Conservation (phyloP, 35 echinoderm and acorn worm species). For the Eucidaris tribuloides region DNA sequence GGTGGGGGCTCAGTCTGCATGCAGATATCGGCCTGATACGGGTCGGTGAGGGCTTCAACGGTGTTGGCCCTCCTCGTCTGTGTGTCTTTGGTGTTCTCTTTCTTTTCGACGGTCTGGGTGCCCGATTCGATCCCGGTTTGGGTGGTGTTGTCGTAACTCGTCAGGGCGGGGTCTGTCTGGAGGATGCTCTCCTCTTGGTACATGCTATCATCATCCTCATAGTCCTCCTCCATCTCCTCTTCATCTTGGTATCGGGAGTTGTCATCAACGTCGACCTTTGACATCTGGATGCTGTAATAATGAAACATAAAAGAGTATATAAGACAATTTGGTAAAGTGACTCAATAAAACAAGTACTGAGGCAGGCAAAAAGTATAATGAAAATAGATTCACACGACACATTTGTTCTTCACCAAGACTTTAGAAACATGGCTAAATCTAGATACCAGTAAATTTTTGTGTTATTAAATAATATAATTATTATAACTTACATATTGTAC, state of each 20-base stretch:
- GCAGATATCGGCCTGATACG: conserved; percentile 93
- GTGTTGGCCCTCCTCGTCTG: conserved; percentile 83
- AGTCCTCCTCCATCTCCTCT: conserved; percentile 44
- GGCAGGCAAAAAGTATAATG: too few species aligned
- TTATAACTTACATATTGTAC: too few species aligned
- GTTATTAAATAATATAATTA: too few species aligned
- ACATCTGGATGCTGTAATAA: conserved; percentile 96
- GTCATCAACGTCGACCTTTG: conserved; percentile 68
- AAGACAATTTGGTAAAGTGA: too few species aligned
- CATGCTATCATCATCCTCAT: conserved; percentile 52
- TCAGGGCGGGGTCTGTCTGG: conserved; percentile 51
- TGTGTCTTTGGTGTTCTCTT: conserved; percentile 82
- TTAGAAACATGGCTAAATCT: too few species aligned
- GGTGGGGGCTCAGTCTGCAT: too few species aligned
- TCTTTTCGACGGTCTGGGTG: conserved; percentile 80
- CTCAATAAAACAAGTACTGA: too few species aligned
- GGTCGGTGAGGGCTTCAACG: conserved; percentile 80
- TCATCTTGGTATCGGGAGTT: background rate
- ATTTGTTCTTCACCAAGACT: too few species aligned
- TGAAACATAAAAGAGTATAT: too few species aligned
- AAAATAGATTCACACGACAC: too few species aligned
- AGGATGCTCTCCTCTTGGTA: conserved; percentile 11
- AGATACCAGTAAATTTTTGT: too few species aligned
- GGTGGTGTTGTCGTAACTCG: conserved; percentile 86
- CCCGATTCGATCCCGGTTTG: conserved; percentile 73